Evolutionary conservation across 2,113 vertebrate genomes (phyloP).

Genomic region (Ptilonorhynchus violaceus): DNA sequence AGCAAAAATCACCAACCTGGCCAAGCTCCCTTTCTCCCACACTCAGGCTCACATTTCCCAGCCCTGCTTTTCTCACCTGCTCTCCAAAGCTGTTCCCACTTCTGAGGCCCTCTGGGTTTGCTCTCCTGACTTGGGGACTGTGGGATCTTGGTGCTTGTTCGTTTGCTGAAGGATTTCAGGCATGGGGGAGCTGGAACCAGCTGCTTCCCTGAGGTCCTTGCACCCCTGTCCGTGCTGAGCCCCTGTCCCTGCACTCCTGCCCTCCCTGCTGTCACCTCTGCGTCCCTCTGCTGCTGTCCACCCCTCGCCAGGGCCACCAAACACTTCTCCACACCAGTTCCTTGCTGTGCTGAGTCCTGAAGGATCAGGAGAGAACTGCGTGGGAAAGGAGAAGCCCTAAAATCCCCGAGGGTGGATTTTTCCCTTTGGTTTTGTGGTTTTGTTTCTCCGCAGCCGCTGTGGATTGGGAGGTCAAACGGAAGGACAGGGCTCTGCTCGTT

Average conservation of each 20-base stretch:
- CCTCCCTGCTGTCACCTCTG: background rate
- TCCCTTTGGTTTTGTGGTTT: background rate
- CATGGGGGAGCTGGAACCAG: background rate
- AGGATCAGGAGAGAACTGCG: background rate
- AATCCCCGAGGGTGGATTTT: background rate
- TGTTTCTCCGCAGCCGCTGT: background rate
- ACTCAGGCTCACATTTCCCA: background rate
- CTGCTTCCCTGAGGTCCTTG: background rate
- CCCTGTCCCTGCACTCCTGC: background rate
- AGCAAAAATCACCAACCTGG: slow-evolving; percentile 5
- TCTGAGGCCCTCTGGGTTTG: background rate
- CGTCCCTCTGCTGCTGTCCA: background rate
- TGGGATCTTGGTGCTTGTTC: slow-evolving; percentile 7
- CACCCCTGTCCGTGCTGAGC: background rate
- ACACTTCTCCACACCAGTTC: background rate
- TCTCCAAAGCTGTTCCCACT: background rate
- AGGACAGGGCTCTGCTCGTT: background rate
- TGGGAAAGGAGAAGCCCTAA: background rate
- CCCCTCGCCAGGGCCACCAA: background rate
- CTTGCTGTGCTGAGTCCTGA: background rate
- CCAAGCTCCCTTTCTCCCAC: background rate
- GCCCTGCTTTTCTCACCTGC: slow-evolving; percentile 8
- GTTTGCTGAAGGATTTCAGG: background rate
- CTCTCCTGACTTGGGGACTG: slow-evolving; percentile 19
- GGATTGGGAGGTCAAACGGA: background rate